Conservation (phyloP, 2,113 vertebrate genomes). For the Hemicordylus capensis region DNA sequence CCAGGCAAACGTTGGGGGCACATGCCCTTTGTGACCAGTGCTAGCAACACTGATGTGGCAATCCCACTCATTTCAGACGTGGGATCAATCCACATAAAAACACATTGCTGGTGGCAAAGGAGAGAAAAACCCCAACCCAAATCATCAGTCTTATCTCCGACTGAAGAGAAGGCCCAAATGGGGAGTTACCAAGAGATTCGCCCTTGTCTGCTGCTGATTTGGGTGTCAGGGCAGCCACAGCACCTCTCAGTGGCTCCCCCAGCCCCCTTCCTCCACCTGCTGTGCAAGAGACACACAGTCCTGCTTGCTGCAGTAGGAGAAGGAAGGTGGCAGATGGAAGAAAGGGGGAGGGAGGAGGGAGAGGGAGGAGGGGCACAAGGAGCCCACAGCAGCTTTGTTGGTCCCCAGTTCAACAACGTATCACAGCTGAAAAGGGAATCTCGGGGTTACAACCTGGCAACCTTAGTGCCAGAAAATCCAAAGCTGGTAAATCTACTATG, state of each 20-base stretch:
- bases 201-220: background rate
- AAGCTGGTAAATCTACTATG: background rate
- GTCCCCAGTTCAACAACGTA: background rate
- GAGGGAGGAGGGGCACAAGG: background rate
- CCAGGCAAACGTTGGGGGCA: too few relatives aligned
- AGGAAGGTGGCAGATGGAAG: background rate
- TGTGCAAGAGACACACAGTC: background rate
- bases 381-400: background rate
- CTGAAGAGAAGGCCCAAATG: background rate
- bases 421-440: background rate
- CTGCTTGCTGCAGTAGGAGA: constrained; percentile 19
- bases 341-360: background rate
- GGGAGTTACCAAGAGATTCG: background rate
- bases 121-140: too few relatives aligned
- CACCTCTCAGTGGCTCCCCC: background rate
- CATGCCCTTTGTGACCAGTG: too few relatives aligned
- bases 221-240: background rate
- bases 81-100: background rate
- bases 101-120: background rate
- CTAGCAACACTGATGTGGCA: too few relatives aligned
- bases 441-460: background rate
- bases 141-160: background rate
- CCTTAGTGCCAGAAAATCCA: background rate
- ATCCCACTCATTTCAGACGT: too few relatives aligned
- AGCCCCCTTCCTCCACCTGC: background rate